phyloP scores from a whole-genome alignment of 2,113 vertebrate genomes.

The Pholis gunnellus region DNA sequence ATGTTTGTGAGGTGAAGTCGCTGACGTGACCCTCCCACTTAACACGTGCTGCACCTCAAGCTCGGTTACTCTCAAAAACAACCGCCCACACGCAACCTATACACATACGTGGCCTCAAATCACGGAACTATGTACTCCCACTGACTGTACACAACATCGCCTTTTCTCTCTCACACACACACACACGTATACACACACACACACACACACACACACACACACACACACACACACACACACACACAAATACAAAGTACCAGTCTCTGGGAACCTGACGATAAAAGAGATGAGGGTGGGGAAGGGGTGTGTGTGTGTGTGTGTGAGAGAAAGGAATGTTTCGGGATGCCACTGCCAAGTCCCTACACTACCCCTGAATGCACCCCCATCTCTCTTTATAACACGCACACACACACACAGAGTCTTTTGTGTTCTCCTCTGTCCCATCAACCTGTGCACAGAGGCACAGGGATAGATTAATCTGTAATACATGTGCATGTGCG shows the following conservation, averaged over 20 bases:
- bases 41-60: constrained; percentile 32
- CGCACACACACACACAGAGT: neutral
- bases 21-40: constrained; percentile 29
- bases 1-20: constrained; percentile 25
- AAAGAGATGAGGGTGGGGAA: constrained; percentile 50
- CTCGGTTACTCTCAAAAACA: constrained; percentile 38
- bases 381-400: constrained; percentile 7
- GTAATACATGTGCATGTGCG: neutral
- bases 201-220: neutral
- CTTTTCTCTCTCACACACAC: neutral
- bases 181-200: neutral
- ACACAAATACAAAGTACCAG: constrained; percentile 29
- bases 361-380: constrained; percentile 41
- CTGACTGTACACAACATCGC: constrained; percentile 11
- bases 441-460: constrained; percentile 19
- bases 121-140: constrained; percentile 44
- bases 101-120: constrained; percentile 20
- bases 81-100: constrained; percentile 43
- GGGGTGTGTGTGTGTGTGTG: constrained; percentile 22
- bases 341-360: constrained; percentile 52
- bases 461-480: constrained; percentile 3
- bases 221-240: neutral
- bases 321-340: constrained; percentile 54
- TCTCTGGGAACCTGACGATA: constrained; percentile 54
- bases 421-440: constrained; percentile 9